Percentiles rank a stretch among this genome's conserved stretches.
Evolutionary conservation across 2,888 invertebrate genomes (phyloP).

Genomic region (Candidula unifasciata): DNA sequence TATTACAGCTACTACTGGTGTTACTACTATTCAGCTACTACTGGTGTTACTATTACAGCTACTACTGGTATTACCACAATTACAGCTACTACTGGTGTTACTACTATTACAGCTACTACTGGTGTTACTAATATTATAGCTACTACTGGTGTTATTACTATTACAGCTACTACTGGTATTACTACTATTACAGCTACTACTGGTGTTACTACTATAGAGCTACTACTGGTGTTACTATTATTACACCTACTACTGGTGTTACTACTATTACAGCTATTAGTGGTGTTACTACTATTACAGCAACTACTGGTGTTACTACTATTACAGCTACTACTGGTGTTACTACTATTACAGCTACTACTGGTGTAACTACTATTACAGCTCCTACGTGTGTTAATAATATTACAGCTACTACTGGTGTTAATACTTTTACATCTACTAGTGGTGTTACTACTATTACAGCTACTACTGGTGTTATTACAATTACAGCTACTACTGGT

Average conservation of each 20-base stretch:
- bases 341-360: conserved; percentile 22
- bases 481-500: conserved; percentile 9
- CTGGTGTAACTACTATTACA: conserved; percentile 9
- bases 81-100: background rate
- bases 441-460: background rate
- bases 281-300: background rate
- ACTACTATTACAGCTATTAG: conserved; percentile 4
- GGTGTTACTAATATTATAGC: background rate
- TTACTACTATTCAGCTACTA: background rate
- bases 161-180: conserved; percentile 12
- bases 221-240: conserved; percentile 2
- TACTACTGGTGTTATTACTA: conserved; percentile 11
- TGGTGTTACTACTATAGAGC: conserved; percentile 15
- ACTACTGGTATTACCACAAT: background rate
- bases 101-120: conserved; percentile 18
- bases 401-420: conserved; percentile 7
- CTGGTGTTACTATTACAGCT: background rate
- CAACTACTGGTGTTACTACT: conserved; percentile 5
- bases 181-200: conserved; percentile 3
- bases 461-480: background rate
- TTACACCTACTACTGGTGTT: conserved; percentile 1
- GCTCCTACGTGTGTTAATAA: background rate
- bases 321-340: conserved; percentile 14
- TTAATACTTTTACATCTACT: background rate
- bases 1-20: background rate